Conservation (phyloP, 1,140 invertebrate species). For the Marisa cornuarietis region DNA sequence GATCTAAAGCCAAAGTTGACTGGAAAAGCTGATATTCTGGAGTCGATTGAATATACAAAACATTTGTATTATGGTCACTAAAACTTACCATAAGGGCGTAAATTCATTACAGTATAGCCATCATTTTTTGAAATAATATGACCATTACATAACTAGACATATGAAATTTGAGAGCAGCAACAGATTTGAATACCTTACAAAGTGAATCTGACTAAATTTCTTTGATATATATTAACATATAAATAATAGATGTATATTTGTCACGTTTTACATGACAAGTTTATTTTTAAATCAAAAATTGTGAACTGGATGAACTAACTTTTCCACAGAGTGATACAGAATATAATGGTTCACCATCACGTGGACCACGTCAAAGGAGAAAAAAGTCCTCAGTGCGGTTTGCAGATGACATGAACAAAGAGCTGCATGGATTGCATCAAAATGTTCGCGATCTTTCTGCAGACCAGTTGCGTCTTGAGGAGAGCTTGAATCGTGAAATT, state of each 20-base stretch:
- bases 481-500: conserved; percentile 55
- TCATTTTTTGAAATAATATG: too few relatives aligned
- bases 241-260: not conserved
- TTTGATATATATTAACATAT: not conserved
- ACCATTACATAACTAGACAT: too few relatives aligned
- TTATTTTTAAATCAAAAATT: not conserved
- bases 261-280: not conserved
- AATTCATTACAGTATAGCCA: too few relatives aligned
- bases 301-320: conserved; percentile 8
- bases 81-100: too few relatives aligned
- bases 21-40: too few relatives aligned
- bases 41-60: too few relatives aligned
- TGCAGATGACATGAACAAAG: conserved; percentile 62
- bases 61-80: too few relatives aligned
- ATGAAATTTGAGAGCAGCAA: too few relatives aligned
- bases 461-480: conserved; percentile 57
- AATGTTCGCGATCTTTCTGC: conserved; percentile 58
- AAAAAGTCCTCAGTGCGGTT: conserved; percentile 57
- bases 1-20: too few relatives aligned
- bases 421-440: conserved; percentile 59
- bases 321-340: conserved; percentile 55
- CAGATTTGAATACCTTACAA: too few relatives aligned
- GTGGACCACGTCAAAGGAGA: conserved; percentile 34
- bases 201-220: too few relatives aligned
- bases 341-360: conserved; percentile 46